Percentiles rank a stretch among this genome's conserved stretches.
phyloP scores from a whole-genome alignment of 2,888 invertebrate species.

The Pammene aurita region DNA sequence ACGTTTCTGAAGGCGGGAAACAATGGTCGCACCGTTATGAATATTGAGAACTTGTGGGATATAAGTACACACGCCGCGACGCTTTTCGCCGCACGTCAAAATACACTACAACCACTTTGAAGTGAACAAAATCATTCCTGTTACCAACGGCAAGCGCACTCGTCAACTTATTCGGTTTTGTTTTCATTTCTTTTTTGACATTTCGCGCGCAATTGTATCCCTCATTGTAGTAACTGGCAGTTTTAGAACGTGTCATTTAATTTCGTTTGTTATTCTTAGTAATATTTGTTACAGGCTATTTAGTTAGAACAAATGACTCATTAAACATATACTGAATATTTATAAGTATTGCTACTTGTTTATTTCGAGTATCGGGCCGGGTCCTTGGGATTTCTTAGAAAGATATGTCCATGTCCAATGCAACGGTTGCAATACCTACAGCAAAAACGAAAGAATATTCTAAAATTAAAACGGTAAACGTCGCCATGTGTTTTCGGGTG shows the following conservation, averaged over 20 bases:
- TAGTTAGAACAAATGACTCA: constrained; percentile 46
- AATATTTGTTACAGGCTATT: constrained; percentile 41
- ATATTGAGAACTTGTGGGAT: constrained; percentile 72
- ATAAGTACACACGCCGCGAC: constrained; percentile 56
- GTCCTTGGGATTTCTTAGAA: constrained; percentile 42
- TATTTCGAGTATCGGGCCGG: constrained; percentile 33
- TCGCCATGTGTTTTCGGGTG: constrained; percentile 30
- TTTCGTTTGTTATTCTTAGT: constrained; percentile 36
- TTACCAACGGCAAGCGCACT: not conserved
- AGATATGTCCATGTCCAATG: constrained; percentile 23
- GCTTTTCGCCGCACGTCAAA: constrained; percentile 65
- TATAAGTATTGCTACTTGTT: constrained; percentile 40
- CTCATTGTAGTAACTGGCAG: constrained; percentile 42
- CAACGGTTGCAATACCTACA: constrained; percentile 37
- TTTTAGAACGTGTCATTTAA: constrained; percentile 14
- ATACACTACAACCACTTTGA: constrained; percentile 31
- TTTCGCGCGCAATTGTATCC: constrained; percentile 60
- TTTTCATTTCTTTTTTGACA: not conserved
- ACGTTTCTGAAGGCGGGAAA: constrained; percentile 73
- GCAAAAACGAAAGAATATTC: constrained; percentile 33
- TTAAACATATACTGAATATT: constrained; percentile 43
- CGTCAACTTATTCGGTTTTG: too few relatives aligned
- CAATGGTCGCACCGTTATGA: constrained; percentile 77
- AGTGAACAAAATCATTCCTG: not conserved
- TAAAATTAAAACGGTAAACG: constrained; percentile 20